Percentiles rank a stretch among this genome's conserved stretches.
phyloP scores from a whole-genome alignment of 2,888 invertebrate species.

The Cryptosula pallasiana region DNA sequence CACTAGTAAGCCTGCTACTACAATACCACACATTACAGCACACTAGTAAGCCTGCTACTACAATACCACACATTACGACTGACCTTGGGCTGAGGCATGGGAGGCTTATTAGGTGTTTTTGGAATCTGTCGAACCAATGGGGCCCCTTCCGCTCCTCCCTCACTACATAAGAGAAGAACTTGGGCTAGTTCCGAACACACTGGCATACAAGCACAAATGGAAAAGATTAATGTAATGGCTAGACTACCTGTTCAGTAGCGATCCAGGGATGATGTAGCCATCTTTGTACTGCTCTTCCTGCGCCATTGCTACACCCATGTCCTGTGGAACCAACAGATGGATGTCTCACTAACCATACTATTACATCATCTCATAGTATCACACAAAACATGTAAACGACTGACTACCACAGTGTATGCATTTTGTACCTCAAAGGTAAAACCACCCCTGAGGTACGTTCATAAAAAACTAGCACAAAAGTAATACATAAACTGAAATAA shows the following conservation, averaged over 20 bases:
- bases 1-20: neutral
- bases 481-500: too few relatives aligned
- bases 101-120: neutral
- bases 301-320: neutral
- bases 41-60: neutral
- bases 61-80: neutral
- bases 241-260: neutral
- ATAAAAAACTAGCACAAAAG: too few relatives aligned
- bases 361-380: too few relatives aligned
- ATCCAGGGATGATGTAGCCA: slow-evolving; percentile 15
- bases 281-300: neutral
- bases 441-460: too few relatives aligned
- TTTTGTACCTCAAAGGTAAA: too few relatives aligned
- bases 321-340: neutral
- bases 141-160: neutral
- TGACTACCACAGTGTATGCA: too few relatives aligned
- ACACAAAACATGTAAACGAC: too few relatives aligned
- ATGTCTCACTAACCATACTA: neutral
- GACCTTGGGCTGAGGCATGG: slow-evolving; percentile 16
- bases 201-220: too few relatives aligned
- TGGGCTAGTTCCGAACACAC: too few relatives aligned
- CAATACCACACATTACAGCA: neutral
- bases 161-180: too few relatives aligned
- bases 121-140: neutral
- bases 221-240: too few relatives aligned